These are phyloP conservation scores for Copsychus sechellarum DNA, from an alignment of 2,113 vertebrate genomes.

Conservation along the genomic window DNA sequence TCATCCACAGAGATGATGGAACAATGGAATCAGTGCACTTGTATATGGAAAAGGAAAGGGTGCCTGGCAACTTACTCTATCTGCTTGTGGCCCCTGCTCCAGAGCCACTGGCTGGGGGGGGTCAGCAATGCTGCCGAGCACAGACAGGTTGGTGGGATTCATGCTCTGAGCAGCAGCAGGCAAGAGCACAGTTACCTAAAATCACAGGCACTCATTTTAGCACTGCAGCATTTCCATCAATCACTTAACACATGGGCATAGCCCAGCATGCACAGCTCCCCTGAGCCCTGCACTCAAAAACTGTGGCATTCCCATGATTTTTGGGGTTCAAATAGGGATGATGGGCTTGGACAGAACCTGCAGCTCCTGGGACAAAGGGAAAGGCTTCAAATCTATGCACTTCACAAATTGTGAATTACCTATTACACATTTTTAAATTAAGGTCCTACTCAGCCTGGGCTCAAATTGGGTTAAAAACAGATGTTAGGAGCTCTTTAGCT, in stretches of 20 bases:
- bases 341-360: background rate
- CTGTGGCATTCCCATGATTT: background rate
- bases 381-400: background rate
- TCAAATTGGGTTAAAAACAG: background rate
- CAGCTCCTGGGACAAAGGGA: background rate
- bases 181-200: constrained; percentile 83
- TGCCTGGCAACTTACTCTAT: constrained; percentile 64
- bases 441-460: background rate
- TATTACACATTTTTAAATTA: background rate
- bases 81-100: constrained; percentile 84
- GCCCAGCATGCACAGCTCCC: constrained; percentile 15
- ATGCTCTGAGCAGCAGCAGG: constrained; percentile 82
- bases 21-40: background rate
- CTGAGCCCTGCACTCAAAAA: background rate
- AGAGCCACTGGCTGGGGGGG: constrained; percentile 79
- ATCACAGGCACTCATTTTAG: constrained; percentile 61
- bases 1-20: background rate
- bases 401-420: background rate
- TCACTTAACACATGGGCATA: background rate
- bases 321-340: background rate
- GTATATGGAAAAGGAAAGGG: background rate
- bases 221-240: constrained; percentile 22
- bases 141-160: constrained; percentile 84
- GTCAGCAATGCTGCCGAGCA: constrained; percentile 85
- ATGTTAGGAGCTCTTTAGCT: background rate